phyloP scores from a whole-genome alignment of 2,113 vertebrate species.

The Prolemur simus region DNA sequence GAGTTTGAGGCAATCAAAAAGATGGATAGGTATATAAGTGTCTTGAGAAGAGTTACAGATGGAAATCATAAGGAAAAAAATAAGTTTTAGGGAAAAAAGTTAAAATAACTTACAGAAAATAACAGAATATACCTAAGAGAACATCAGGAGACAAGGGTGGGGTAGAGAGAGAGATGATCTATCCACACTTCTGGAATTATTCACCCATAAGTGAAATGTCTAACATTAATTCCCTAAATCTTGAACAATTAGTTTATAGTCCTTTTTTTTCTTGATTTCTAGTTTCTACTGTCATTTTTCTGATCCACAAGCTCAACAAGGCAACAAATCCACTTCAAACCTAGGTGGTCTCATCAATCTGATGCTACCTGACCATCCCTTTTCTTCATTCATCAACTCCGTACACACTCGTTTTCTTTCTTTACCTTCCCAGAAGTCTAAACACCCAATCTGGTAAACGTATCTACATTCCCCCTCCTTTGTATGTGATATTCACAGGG shows the following conservation, averaged over 20 bases:
- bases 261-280: background rate
- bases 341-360: no score
- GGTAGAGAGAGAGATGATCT: accelerated
- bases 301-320: background rate
- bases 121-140: accelerated
- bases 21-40: background rate
- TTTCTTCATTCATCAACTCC: background rate
- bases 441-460: background rate
- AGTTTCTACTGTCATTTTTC: background rate
- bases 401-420: background rate
- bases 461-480: background rate
- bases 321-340: background rate
- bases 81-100: background rate
- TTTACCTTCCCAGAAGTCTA: background rate
- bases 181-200: background rate
- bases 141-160: accelerated
- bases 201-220: background rate
- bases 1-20: background rate
- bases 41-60: background rate
- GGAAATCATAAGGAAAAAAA: background rate
- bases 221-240: background rate
- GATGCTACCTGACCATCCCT: accelerated
- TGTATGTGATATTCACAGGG: background rate
- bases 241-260: background rate
- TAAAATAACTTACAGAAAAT: background rate